Evolutionary conservation across 2,797 vertebrate species (phyloP).

Genomic region (Eulemur mongoz): DNA sequence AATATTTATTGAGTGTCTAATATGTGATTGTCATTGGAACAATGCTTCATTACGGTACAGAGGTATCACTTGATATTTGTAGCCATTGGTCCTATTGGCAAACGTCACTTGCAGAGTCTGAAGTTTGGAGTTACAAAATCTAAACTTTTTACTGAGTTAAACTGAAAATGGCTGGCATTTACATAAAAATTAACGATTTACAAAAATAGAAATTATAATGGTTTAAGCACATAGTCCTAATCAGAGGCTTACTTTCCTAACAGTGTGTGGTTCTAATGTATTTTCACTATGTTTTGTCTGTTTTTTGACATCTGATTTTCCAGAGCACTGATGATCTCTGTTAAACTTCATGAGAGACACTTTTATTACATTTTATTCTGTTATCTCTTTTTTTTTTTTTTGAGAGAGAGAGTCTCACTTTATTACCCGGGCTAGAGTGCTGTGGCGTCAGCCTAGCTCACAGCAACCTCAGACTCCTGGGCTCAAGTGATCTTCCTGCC

Average conservation of each 20-base stretch:
- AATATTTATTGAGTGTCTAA: background rate
- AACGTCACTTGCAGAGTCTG: background rate
- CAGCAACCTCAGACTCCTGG: too few relatives aligned
- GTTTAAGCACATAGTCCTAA: background rate
- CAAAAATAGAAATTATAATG: background rate
- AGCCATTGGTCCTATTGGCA: background rate
- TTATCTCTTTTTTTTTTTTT: background rate
- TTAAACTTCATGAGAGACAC: background rate
- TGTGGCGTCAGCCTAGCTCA: too few relatives aligned
- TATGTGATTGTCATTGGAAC: background rate
- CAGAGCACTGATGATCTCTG: background rate
- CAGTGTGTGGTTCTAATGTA: background rate
- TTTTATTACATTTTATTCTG: background rate
- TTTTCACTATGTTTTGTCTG: background rate
- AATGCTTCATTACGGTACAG: background rate
- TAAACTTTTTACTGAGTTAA: constrained; percentile 24
- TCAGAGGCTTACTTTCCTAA: background rate
- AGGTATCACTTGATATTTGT: background rate
- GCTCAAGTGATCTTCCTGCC: too few relatives aligned
- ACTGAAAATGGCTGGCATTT: constrained; percentile 31
- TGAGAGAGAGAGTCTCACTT: too few relatives aligned
- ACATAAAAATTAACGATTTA: background rate
- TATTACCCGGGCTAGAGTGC: too few relatives aligned
- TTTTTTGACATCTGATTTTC: background rate
- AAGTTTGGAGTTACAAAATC: background rate